phyloP scores from a whole-genome alignment of 2,113 vertebrate species.

The Syrrhaptes paradoxus region DNA sequence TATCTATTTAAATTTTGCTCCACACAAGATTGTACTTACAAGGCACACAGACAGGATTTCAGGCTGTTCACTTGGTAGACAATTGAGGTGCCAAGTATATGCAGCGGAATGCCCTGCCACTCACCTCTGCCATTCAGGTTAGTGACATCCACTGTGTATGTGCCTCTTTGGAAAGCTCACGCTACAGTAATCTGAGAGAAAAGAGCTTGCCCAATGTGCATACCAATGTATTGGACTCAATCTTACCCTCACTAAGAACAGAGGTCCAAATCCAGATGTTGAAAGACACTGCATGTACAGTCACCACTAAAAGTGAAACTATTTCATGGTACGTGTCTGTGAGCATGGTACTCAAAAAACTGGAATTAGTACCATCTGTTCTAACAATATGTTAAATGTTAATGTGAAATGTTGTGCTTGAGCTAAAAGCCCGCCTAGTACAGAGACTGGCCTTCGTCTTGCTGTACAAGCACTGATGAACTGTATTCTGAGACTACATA shows the following conservation, averaged over 20 bases:
- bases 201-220: not conserved
- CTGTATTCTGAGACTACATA: not conserved
- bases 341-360: not conserved
- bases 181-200: not conserved
- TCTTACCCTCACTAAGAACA: not conserved
- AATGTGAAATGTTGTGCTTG: not conserved
- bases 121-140: not conserved
- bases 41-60: not conserved
- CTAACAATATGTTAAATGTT: constrained; percentile 7
- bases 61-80: not conserved
- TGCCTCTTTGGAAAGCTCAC: not conserved
- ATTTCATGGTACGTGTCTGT: not conserved
- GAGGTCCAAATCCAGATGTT: not conserved
- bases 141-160: not conserved
- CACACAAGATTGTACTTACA: not conserved
- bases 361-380: constrained; percentile 11
- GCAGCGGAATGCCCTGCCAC: not conserved
- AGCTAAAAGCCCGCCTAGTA: not conserved
- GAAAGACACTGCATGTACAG: not conserved
- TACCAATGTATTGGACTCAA: not conserved
- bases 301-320: not conserved
- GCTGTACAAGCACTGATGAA: not conserved
- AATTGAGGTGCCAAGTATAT: not conserved
- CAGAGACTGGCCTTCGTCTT: not conserved
- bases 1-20: not conserved